Conservation (phyloP, 64 coral and sea anemone genomes). For the Montipora foliosa region DNA sequence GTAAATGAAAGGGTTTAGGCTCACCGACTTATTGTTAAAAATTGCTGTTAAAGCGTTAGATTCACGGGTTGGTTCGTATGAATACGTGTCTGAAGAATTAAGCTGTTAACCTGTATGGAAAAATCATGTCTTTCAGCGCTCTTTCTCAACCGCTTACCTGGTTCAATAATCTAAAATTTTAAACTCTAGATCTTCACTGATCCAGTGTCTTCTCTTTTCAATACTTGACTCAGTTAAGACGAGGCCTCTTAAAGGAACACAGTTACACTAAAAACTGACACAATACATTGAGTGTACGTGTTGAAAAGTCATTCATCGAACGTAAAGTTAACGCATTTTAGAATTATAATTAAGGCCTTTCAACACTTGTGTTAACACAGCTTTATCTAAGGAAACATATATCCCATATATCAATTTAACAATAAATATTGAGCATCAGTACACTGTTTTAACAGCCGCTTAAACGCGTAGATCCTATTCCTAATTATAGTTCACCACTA, state of each 20-base stretch:
- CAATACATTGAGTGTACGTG: background rate
- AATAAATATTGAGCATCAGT: background rate
- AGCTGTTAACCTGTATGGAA: constrained; percentile 9
- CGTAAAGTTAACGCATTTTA: constrained; percentile 5
- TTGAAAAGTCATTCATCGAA: constrained; percentile 13
- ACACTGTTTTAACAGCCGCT: background rate
- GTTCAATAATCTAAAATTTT: constrained; percentile 9
- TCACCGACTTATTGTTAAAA: constrained; percentile 8
- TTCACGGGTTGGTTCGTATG: constrained; percentile 1
- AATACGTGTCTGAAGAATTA: constrained; percentile 5
- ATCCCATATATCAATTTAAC: background rate
- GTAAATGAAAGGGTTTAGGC: constrained; percentile 5
- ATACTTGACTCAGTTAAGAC: constrained; percentile 3
- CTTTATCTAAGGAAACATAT: constrained; percentile 11
- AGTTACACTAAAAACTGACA: background rate
- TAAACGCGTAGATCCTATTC: background rate
- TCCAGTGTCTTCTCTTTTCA: constrained; percentile 4
- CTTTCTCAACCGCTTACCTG: constrained; percentile 9
- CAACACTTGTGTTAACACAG: constrained; percentile 10
- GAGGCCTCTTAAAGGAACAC: constrained; percentile 4
- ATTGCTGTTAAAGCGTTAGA: constrained; percentile 11
- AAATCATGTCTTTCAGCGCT: background rate
- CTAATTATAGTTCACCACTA: background rate
- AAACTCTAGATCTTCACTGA: background rate
- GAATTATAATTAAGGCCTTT: constrained; percentile 19